phyloP scores from a whole-genome alignment of 2,888 invertebrate species.

The Emmelina monodactyla region DNA sequence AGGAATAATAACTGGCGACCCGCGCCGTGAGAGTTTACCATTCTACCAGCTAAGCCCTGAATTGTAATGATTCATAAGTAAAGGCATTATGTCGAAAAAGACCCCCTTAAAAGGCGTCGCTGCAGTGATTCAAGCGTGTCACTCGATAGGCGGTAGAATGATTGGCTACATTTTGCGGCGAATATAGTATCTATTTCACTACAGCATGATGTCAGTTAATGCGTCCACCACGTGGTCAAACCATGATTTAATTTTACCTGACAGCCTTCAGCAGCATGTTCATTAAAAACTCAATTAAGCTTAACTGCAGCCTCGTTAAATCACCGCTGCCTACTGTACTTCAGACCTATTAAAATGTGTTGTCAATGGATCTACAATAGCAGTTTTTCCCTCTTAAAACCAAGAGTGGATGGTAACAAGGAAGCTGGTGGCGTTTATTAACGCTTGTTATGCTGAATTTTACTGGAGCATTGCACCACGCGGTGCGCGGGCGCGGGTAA shows the following conservation, averaged over 20 bases:
- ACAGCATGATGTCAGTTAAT: neutral
- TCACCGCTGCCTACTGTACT: too few species aligned
- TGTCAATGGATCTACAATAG: too few species aligned
- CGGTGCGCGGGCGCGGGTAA: constrained; percentile 46
- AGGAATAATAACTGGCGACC: too few species aligned
- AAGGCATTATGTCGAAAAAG: neutral
- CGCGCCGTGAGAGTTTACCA: too few species aligned
- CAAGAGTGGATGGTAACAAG: constrained; percentile 13
- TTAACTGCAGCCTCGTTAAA: too few species aligned
- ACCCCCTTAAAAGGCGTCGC: constrained; percentile 26
- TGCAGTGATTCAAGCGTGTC: constrained; percentile 33
- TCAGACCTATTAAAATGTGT: too few species aligned
- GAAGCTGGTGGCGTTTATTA: constrained; percentile 45
- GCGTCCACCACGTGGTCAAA: neutral
- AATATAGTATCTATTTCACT: constrained; percentile 36
- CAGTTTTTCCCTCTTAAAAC: neutral
- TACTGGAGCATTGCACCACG: constrained; percentile 61
- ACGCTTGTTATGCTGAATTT: constrained; percentile 59
- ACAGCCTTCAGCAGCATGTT: too few species aligned
- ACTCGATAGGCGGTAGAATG: constrained; percentile 30
- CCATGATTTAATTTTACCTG: neutral
- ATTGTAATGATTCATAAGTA: too few species aligned
- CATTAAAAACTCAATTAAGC: too few species aligned
- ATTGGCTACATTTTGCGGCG: constrained; percentile 33
- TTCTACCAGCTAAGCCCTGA: too few species aligned